Evolutionary conservation across 2,113 vertebrate species (phyloP), one percentile per base, ranked within the genome.

Genomic region (Saiga tatarica): DNA sequence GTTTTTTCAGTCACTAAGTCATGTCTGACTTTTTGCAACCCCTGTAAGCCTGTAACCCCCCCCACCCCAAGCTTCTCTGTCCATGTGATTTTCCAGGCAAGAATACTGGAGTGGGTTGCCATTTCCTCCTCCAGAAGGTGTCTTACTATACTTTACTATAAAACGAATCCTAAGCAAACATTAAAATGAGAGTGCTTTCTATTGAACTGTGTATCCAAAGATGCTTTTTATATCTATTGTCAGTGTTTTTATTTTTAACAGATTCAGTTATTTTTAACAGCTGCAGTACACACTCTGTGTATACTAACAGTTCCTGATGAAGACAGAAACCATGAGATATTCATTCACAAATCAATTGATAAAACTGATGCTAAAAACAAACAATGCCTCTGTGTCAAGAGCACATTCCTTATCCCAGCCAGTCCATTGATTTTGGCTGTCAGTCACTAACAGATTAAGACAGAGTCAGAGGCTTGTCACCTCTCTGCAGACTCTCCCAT

Each of bases 321-420:
- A 95, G 55, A 95, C n/a, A 87, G 89, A 67, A 95, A 93, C 71
- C n/a, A n/a, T 30, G 33, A 57, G 26, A 74, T 88, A 93, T 50
- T 74, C 33, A 85, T 60, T 87, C 82, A 92, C 47, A 42, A 53
- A 87, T 83, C 89, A 60, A 86, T 12, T 52, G 28, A 90, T 90
- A 92, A 91, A 96, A 74, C 21, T 45, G 30, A 62, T 71, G 10
- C 59, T 84, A 23, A 15, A 33, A 82, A 89, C 71, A 39, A 26
- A 52, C 50, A 92, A 36, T 13, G 23, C 2, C 16, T 88, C 11
- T 82, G 12, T 15, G 4, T 86, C n/a, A 14, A 7, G 62, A 87
- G 53, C n/a, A n/a, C 9, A 59, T n/a, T 93, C 94, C 81, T 85
- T 81, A 91, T 60, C 26, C 39, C 26, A 83, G 93, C 52, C 36